Base-by-base conservation (phyloP, 2,888 invertebrate species). In the Chironomus tentans region DNA sequence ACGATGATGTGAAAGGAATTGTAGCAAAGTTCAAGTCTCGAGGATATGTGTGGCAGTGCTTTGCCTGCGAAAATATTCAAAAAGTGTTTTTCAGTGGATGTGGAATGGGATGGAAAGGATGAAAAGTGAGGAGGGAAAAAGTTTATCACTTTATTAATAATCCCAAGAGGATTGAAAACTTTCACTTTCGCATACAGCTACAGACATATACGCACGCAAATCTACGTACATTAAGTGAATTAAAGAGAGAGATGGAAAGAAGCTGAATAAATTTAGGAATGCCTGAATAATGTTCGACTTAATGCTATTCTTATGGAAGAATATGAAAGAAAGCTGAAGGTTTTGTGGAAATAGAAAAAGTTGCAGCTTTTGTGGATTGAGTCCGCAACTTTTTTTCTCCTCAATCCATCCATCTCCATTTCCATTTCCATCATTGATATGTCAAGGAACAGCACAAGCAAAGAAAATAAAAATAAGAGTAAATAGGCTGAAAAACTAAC, bases 121-220 rank as follows among this genome's bases (percentile, higher is more conserved):
- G 24, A 21, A 18, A 13, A 50, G 22, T 48, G 24, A 48, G 70
- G 48, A 70, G 28, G 2, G 21, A 71, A 71, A 71, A 71, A 71
- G 50, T 71, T 71, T 50, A 71, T 71, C 71, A 71, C 71, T 71
- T 71, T 71, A 71, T 71, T 71, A 70, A 70, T 70, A 70, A 70
- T 70, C 70, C 70, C 22, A 15, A 46, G 70, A 70, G 70, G 70
- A 70, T 70, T 70, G 46, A 22, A 68, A 70, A 70, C 70, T 70
- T 56, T 56, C 18, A 56, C 38, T 38, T 38, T 38, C 56, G 18
- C 18, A 56, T 15, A 56, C 56, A 56, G n/a, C 6, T 4, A 56
- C 15, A 56, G n/a, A 56, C 56, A 56, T 18, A 56, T 56, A 56
- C 3, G 18, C 15, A 56, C 18, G 50, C 15, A 50, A n/a, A 50